Conservation (phyloP, 2,888 invertebrate species). For the Athalia cordata region DNA sequence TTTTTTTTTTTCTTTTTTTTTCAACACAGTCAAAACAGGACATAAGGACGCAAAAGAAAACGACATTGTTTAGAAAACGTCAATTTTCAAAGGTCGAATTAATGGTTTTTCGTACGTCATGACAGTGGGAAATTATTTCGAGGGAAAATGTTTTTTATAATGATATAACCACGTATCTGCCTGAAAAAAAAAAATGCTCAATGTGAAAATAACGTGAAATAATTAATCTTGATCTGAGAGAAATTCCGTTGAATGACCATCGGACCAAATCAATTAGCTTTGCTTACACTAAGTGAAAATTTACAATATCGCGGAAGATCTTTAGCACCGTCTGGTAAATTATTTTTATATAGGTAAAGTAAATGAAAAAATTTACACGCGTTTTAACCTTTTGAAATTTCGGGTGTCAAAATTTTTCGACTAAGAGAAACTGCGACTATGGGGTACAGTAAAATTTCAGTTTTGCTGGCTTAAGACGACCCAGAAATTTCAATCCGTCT, state of each 20-base stretch:
- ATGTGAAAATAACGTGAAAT: not conserved
- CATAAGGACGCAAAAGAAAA: constrained; percentile 11
- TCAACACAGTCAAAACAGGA: not conserved
- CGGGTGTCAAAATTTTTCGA: constrained; percentile 11
- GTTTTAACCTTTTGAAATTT: not conserved
- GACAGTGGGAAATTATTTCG: not conserved
- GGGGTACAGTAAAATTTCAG: no score
- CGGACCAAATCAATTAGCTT: constrained; percentile 4
- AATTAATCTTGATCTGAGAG: constrained; percentile 13
- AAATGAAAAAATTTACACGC: constrained; percentile 12
- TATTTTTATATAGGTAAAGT: not conserved
- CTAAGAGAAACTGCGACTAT: constrained; percentile 21
- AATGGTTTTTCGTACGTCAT: not conserved
- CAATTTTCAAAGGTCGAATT: not conserved
- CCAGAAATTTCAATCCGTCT: no score
- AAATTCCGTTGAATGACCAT: constrained; percentile 12
- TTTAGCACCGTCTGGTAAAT: not conserved
- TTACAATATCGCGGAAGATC: not conserved
- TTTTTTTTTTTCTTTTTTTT: not conserved
- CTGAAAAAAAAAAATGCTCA: not conserved
- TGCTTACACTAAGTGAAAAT: not conserved
- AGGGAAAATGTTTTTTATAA: not conserved
- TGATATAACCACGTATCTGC: not conserved
- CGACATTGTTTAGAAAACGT: constrained; percentile 9
- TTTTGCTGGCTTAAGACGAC: no score